A percentile compares a stretch with the other conserved stretches of the same genome.
phyloP scores from a whole-genome alignment of 1,140 invertebrate genomes.

The Drosophila ohnishii region DNA sequence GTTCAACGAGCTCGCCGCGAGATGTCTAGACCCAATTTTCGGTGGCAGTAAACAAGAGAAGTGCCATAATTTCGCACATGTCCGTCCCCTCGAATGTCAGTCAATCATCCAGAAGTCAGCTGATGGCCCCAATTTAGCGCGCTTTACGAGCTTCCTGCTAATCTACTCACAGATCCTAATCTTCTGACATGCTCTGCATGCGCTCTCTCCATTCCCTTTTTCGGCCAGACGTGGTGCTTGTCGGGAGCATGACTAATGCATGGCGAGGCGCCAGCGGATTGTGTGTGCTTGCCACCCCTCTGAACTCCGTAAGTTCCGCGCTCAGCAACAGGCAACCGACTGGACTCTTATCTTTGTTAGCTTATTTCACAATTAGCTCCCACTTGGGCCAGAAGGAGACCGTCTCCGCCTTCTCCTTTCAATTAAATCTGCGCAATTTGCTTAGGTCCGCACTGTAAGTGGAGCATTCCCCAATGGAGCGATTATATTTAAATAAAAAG shows the following conservation, averaged over 20 bases:
- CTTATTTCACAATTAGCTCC: slow-evolving; percentile 44
- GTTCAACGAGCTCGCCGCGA: slow-evolving; percentile 24
- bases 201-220: slow-evolving; percentile 21
- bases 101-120: slow-evolving; percentile 50
- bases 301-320: slow-evolving; percentile 1
- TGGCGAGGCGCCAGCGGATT: slow-evolving; percentile 18
- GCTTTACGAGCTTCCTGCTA: slow-evolving; percentile 22
- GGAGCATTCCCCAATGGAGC: background rate
- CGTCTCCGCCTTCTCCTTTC: background rate
- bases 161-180: slow-evolving; percentile 31
- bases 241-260: slow-evolving; percentile 41
- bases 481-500: background rate
- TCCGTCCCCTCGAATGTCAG: slow-evolving; percentile 18
- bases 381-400: background rate
- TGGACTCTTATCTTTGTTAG: slow-evolving; percentile 27
- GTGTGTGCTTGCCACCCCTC: slow-evolving; percentile 10
- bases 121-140: slow-evolving; percentile 35
- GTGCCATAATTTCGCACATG: slow-evolving; percentile 20
- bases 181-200: slow-evolving; percentile 26
- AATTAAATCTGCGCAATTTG: slow-evolving; percentile 24
- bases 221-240: slow-evolving; percentile 19
- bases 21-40: slow-evolving; percentile 30
- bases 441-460: background rate
- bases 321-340: slow-evolving; percentile 26
- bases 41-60: slow-evolving; percentile 5